phyloP scores from a whole-genome alignment of 1,140 invertebrate species.

The Cotesia chilonis region DNA sequence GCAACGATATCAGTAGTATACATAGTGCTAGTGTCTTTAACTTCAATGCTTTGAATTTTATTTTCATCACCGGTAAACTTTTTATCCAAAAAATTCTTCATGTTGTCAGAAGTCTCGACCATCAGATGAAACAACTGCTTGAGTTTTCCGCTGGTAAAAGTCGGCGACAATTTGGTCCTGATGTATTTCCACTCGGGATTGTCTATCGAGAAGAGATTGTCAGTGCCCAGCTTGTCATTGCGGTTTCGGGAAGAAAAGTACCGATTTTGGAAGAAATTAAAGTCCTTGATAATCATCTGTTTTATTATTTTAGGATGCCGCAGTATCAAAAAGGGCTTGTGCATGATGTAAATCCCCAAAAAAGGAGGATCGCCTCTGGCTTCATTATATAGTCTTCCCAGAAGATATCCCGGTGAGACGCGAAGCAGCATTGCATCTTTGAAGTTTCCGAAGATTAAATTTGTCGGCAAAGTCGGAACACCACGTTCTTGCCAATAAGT shows the following conservation, averaged over 20 bases:
- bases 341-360: conserved; percentile 53
- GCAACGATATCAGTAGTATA: conserved; percentile 69
- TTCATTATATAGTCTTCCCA: conserved; percentile 53
- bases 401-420: conserved; percentile 54
- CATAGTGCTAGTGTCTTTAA: conserved; percentile 61
- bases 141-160: conserved; percentile 61
- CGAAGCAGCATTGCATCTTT: conserved; percentile 44
- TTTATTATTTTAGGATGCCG: conserved; percentile 53
- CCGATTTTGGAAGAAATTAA: conserved; percentile 65
- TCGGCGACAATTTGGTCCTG: conserved; percentile 62
- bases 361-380: conserved; percentile 38
- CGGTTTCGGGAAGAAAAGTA: conserved; percentile 48
- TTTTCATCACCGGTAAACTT: conserved; percentile 31
- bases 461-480: conserved; percentile 34
- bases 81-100: conserved; percentile 48
- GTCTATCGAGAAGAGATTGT: conserved; percentile 53
- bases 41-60: conserved; percentile 47
- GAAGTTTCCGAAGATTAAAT: conserved; percentile 49
- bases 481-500: conserved; percentile 43
- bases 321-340: conserved; percentile 52
- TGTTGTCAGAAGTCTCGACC: conserved; percentile 52
- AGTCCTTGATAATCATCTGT: conserved; percentile 65
- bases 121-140: conserved; percentile 65
- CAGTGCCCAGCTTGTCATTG: conserved; percentile 52
- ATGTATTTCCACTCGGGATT: conserved; percentile 62